Evolutionary conservation across 2,797 vertebrate genomes (phyloP), one percentile per base, ranked within the genome.

Genomic region (Sebastiscus albofasciatus): DNA sequence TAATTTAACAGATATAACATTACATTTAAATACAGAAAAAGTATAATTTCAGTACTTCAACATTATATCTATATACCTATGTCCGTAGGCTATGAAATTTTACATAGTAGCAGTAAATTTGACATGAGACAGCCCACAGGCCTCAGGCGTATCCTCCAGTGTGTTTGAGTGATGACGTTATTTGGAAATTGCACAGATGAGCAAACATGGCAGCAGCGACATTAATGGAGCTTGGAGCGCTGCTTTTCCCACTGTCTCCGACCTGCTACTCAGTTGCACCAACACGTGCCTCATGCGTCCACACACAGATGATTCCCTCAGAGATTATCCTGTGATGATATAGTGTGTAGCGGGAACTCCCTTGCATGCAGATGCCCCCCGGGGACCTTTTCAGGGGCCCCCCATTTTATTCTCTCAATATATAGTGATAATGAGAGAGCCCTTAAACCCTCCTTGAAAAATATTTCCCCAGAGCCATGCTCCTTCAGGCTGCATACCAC

Each of bases 231-330:
- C 72, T 82, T 73, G 66, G 77, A 86, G 86, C 34, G 54, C 31
- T 64, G 68, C 62, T 86, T 91, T 89, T 87, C 79, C 84, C 80
- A 34, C 72, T 67, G 73, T 85, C 82, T 91, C 76, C 46, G 59
- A 90, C 67, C 78, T 77, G 86, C 87, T 87, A 46, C 81, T 77
- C 74, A 26, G 76, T 76, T 76, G 83, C 81, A 85, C 83, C 79
- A 92, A 87, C 87, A 90, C 84, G 64, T 80, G 86, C 86, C 87
- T 90, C 81, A 36, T 84, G 82, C 84, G 71, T 93, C 83, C 84
- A 82, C 85, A 52, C 80, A 65, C 92, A 95, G 92, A 94, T 90
- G 93, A 94, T 95, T 85, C 87, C 94, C 89, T 88, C 83, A 3
- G 93, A 94, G 89, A 87, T 83, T 81, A 77, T 75, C 81, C 84